A percentile compares a stretch with the other conserved stretches of the same genome.
phyloP scores from a whole-genome alignment of 2,888 invertebrate genomes.

The Lochmaea capreae region DNA sequence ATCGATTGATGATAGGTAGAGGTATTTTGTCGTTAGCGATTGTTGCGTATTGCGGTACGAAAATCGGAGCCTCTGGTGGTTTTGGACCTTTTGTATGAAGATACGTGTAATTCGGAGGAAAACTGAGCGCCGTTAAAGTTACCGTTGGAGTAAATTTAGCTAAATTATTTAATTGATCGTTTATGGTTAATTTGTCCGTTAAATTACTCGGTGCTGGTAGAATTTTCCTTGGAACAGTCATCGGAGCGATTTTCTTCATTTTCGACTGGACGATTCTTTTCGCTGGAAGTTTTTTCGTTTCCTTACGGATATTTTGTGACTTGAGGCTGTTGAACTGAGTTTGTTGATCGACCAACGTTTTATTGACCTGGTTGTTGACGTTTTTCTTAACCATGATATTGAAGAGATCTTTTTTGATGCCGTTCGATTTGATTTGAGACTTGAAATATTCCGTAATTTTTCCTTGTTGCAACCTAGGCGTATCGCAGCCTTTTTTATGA shows the following conservation, averaged over 20 bases:
- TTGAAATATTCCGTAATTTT: slow-evolving; percentile 89
- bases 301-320: slow-evolving; percentile 45
- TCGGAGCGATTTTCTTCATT: slow-evolving; percentile 56
- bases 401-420: slow-evolving; percentile 57
- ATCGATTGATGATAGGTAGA: slow-evolving; percentile 61
- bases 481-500: slow-evolving; percentile 35
- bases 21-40: slow-evolving; percentile 60
- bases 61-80: slow-evolving; percentile 60
- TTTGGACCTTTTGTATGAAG: slow-evolving; percentile 63
- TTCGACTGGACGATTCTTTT: slow-evolving; percentile 57
- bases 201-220: slow-evolving; percentile 64
- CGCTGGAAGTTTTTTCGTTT: slow-evolving; percentile 60
- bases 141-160: slow-evolving; percentile 61
- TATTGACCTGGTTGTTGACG: slow-evolving; percentile 20
- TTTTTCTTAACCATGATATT: slow-evolving; percentile 48
- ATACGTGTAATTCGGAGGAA: slow-evolving; percentile 63
- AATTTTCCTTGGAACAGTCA: slow-evolving; percentile 63
- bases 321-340: slow-evolving; percentile 53
- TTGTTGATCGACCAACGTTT: slow-evolving; percentile 57
- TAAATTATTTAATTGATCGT: slow-evolving; percentile 51
- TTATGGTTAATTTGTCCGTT: slow-evolving; percentile 57
- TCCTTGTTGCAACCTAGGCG: slow-evolving; percentile 71
- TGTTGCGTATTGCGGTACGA: slow-evolving; percentile 62
- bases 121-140: slow-evolving; percentile 61
- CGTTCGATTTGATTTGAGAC: slow-evolving; percentile 80